Conservation (phyloP, 2,888 invertebrate species). For the Eilema griseolum region DNA sequence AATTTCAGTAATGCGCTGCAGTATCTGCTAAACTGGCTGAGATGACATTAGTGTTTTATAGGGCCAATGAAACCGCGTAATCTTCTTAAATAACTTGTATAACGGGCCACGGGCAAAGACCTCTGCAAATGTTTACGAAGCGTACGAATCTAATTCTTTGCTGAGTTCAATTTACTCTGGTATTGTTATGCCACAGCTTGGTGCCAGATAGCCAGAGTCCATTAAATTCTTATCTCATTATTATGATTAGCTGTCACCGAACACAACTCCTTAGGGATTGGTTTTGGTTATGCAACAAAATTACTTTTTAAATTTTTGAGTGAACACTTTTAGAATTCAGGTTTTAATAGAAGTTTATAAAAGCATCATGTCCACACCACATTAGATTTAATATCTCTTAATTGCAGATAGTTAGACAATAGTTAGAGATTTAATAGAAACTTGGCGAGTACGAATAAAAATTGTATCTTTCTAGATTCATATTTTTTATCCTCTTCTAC, state of each 20-base stretch:
- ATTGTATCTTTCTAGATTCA: no score
- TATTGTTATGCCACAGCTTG: conserved; percentile 42
- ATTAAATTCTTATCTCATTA: conserved; percentile 66
- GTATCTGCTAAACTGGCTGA: conserved; percentile 40
- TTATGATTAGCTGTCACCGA: conserved; percentile 58
- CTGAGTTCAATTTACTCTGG: conserved; percentile 41
- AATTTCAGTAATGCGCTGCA: conserved; percentile 25
- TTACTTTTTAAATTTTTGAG: conserved; percentile 59
- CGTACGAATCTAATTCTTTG: conserved; percentile 31
- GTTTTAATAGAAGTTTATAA: neutral
- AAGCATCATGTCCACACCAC: neutral
- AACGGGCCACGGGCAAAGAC: conserved; percentile 32
- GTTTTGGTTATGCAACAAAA: conserved; percentile 40
- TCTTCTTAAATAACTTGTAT: conserved; percentile 53
- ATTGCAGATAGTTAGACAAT: neutral
- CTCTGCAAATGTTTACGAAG: conserved; percentile 27
- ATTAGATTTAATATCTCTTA: neutral
- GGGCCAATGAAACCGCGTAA: conserved; percentile 44
- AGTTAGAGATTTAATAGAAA: neutral
- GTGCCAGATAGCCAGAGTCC: conserved; percentile 51
- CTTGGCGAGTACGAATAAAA: no score
- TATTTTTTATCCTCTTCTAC: no score
- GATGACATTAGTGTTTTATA: conserved; percentile 47
- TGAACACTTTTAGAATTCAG: neutral
- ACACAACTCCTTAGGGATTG: conserved; percentile 44